These are phyloP conservation scores for Pasiphila rectangulata DNA, from an alignment of 2,888 invertebrate species.

Conservation along the genomic window DNA sequence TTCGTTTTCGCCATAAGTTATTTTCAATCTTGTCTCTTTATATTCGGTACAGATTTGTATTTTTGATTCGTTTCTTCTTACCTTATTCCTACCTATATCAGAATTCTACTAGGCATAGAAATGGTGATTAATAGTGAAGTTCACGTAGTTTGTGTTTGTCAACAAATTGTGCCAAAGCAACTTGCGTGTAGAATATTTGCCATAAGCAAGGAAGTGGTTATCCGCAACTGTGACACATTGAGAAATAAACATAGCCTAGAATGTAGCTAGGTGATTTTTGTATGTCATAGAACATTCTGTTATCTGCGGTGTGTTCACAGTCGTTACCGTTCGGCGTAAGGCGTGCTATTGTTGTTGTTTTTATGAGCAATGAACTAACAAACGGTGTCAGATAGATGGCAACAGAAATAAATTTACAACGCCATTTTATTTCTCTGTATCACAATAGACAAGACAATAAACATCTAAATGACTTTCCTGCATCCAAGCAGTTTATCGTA, in stretches of 20 bases:
- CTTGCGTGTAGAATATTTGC: constrained; percentile 11
- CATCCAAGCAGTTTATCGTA: too few relatives aligned
- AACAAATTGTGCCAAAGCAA: neutral
- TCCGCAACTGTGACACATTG: constrained; percentile 5
- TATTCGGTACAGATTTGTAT: constrained; percentile 6
- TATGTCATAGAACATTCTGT: too few relatives aligned
- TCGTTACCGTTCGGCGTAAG: neutral
- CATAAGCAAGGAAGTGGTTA: neutral
- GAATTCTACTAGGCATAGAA: constrained; percentile 17
- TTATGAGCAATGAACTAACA: neutral
- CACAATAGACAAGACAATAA: too few relatives aligned
- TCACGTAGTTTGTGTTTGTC: neutral
- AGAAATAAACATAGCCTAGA: constrained; percentile 8
- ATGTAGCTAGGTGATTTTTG: too few relatives aligned
- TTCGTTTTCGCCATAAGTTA: constrained; percentile 14
- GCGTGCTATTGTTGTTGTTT: constrained; percentile 14
- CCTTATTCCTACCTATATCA: constrained; percentile 2
- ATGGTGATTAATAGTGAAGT: neutral
- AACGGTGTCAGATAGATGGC: constrained; percentile 1
- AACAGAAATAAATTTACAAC: too few relatives aligned
- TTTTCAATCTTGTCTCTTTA: constrained; percentile 14
- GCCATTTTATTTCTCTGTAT: too few relatives aligned
- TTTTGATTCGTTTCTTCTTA: constrained; percentile 19
- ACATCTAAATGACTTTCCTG: too few relatives aligned
- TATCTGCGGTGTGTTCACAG: neutral